Base-by-base conservation (phyloP, 1,140 invertebrate genomes). In the Laupala kohalensis region DNA sequence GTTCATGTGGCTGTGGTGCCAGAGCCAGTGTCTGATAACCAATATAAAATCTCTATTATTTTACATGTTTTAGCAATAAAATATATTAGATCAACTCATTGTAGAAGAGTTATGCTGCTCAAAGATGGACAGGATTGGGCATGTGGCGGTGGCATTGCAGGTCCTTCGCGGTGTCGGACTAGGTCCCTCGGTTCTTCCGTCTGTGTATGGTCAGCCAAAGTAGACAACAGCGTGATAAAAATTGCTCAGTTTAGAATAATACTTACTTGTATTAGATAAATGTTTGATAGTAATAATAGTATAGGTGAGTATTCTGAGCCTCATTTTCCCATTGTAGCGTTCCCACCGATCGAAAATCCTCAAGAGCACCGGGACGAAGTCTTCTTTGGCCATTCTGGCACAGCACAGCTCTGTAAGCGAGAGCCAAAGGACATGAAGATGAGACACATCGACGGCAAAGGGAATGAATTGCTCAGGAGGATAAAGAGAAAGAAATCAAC, bases 291-390 rank as follows among this genome's bases (percentile, higher is more conserved):
- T 87, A 75, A 83, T 83, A n/a, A 89, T 79, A 28, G 84, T 82
- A 76, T 83, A 84, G 69, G 84, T 84, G 74, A 84, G 86, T 73
- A 88, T 85, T 80, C 87, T 88, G 69, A 87, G 78, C 74, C 85
- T 83, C 76, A 87, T 83, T 75, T 84, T 84, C 0, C 86, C 85
- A 73, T 88, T 87, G 78, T 85, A 86, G 76, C 83, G 84, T 70
- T 88, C 87, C 87, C 88, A 88, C 37, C 84, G 81, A 75, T 88
- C 86, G 78, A 89, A 86, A 74, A 88, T 82, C 67, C 84, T 81
- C 76, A 86, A 82, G 67, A 88, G 76, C 72, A 85, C 78, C 72
- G 83, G 79, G 71, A 85, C 82, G 53, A 88, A 81, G 26, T 85
- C 85, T 73, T 82, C 81, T 79, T 88, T 87, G 68, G 86, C 82